These are phyloP conservation scores for Erethizon dorsatum DNA, from an alignment of 2,797 vertebrate genomes.

Conservation along the genomic window DNA sequence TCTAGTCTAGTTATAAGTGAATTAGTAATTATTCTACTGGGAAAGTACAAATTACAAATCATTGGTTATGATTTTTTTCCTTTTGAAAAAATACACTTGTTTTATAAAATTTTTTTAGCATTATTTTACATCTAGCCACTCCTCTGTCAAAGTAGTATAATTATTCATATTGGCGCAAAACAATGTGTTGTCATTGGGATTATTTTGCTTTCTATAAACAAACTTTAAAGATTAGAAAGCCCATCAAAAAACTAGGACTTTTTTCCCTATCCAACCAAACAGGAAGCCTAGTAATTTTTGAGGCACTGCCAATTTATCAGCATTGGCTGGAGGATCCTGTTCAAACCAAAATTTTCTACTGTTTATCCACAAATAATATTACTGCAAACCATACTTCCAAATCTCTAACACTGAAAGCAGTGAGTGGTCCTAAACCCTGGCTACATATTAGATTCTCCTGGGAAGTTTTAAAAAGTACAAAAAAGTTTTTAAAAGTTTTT, in stretches of 20 bases:
- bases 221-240: constrained; percentile 40
- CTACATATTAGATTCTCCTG: not conserved
- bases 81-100: constrained; percentile 30
- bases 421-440: constrained; percentile 10
- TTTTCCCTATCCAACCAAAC: constrained; percentile 5
- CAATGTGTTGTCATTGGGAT: not conserved
- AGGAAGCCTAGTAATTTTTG: constrained; percentile 59
- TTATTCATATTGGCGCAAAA: constrained; percentile 30
- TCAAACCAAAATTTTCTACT: not conserved
- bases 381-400: constrained; percentile 54
- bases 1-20: constrained; percentile 22
- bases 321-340: not conserved
- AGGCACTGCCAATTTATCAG: constrained; percentile 8
- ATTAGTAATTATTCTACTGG: constrained; percentile 25
- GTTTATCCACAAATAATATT: constrained; percentile 10
- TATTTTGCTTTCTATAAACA: constrained; percentile 36
- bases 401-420: not conserved
- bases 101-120: constrained; percentile 33
- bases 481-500: too few relatives aligned
- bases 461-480: not conserved
- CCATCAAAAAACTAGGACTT: constrained; percentile 52
- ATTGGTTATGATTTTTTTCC: not conserved
- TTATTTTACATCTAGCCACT: constrained; percentile 42
- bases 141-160: constrained; percentile 9
- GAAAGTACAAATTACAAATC: constrained; percentile 55